Base-by-base conservation (phyloP, 2,888 invertebrate species). In the Matsumyia berberina region DNA sequence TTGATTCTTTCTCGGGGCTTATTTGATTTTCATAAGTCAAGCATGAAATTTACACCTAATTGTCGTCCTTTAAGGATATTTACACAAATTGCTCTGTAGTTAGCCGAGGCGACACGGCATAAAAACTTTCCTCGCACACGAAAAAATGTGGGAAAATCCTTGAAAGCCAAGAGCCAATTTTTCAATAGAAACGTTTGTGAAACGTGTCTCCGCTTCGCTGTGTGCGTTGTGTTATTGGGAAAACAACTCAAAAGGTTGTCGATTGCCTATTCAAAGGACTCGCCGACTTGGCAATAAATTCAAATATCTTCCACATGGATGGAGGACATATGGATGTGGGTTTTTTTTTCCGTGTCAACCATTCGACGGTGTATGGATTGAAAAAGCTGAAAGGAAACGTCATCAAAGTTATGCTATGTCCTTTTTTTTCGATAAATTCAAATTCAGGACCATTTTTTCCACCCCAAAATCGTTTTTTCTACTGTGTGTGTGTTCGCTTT, bases 191-290 rank as follows among this genome's bases (percentile, higher is more conserved):
- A 69, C 55, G 8, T 60, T 31, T 9, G 12, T 17, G 55, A 62
- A 39, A 69, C 60, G 69, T 77, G 67, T 74, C 55, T 64, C 55
- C 64, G 57, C 15, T 55, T 64, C 24, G 7, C 1, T 24, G 15
- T 39, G 64, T 66, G 73, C 69, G 39, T 53, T 49, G 17, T 79
- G 44, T 85, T 80, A 85, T 85, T 85, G 85, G 85, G 70, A 85
- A 85, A 80, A 85, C 85, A 85, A 80, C 80, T 85, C 85, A 85
- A 76, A 82, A 80, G 70, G 85, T 76, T 85, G 85, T 85, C 85
- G 85, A 85, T 80, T 74, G 74, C 70, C 70, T 53, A 85, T 85
- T 85, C 85, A 85, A 85, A 85, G 85, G 70, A 85, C 60, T 85
- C 85, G 80, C 85, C 85, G 85, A 85, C 69, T 76, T 70, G 85